Percentiles rank a stretch among this genome's conserved stretches.
These are phyloP conservation scores for Falco peregrinus DNA, from an alignment of 2,797 vertebrate genomes.

Conservation along the genomic window DNA sequence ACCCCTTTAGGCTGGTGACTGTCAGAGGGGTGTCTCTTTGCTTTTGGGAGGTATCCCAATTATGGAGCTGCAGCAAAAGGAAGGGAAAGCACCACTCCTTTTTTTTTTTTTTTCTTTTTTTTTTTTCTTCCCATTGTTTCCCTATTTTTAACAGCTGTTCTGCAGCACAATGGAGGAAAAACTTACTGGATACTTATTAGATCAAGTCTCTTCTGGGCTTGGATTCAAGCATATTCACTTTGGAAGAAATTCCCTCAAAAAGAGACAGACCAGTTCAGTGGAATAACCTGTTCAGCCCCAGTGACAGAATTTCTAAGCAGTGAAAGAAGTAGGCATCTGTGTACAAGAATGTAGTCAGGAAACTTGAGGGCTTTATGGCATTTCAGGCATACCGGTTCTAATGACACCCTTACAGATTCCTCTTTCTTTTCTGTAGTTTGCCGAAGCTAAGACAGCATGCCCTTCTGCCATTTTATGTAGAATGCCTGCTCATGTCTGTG, in stretches of 20 bases:
- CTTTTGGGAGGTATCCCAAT: not conserved
- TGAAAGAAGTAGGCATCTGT: not conserved
- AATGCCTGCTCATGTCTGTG: not conserved
- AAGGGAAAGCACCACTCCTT: not conserved
- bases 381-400: not conserved
- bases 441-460: not conserved
- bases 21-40: not conserved
- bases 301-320: not conserved
- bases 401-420: not conserved
- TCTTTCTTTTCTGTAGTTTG: not conserved
- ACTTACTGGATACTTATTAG: not conserved
- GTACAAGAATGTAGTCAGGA: not conserved
- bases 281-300: not conserved
- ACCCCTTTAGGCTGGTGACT: rapidly evolving
- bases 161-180: not conserved
- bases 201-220: not conserved
- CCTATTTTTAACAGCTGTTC: not conserved
- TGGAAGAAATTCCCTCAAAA: not conserved
- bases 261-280: not conserved
- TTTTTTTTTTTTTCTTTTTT: not conserved
- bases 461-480: not conserved
- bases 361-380: not conserved
- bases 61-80: not conserved
- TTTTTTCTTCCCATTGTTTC: not conserved
- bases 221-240: not conserved